A percentile compares a stretch with the other conserved stretches of the same genome.
These are phyloP conservation scores for Phoebastria nigripes DNA, from an alignment of 2,797 vertebrate genomes.

Conservation along the genomic window DNA sequence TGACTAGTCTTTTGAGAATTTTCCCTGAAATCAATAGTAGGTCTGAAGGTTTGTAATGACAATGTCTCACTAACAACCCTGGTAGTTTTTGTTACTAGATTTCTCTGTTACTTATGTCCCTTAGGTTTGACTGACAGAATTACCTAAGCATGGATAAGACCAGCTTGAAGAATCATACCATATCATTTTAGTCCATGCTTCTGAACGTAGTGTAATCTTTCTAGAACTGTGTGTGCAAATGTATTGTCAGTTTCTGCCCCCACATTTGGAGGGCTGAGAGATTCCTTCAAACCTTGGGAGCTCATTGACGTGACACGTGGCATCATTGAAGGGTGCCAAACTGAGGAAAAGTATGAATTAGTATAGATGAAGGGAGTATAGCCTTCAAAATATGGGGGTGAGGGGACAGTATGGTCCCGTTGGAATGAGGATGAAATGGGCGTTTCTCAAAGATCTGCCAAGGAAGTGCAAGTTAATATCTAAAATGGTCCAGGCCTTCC, in stretches of 20 bases:
- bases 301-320: not conserved
- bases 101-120: not conserved
- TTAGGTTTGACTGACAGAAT: not conserved
- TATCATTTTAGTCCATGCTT: not conserved
- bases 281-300: not conserved
- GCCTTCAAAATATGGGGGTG: not conserved
- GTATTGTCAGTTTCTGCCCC: not conserved
- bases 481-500: constrained; percentile 27
- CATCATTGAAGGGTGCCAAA: not conserved
- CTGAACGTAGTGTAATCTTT: not conserved
- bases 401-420: not conserved
- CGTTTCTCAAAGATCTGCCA: not conserved
- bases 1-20: not conserved
- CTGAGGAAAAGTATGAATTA: not conserved
- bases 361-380: not conserved
- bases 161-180: not conserved
- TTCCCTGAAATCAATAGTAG: not conserved
- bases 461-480: constrained; percentile 15
- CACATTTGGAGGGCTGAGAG: not conserved
- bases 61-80: not conserved
- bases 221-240: not conserved
- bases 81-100: not conserved
- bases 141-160: not conserved
- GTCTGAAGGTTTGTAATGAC: not conserved
- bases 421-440: constrained; percentile 37